A percentile compares a stretch with the other conserved stretches of the same genome.
Conservation (phyloP, 2,797 vertebrate species). For the Eulemur mongoz region DNA sequence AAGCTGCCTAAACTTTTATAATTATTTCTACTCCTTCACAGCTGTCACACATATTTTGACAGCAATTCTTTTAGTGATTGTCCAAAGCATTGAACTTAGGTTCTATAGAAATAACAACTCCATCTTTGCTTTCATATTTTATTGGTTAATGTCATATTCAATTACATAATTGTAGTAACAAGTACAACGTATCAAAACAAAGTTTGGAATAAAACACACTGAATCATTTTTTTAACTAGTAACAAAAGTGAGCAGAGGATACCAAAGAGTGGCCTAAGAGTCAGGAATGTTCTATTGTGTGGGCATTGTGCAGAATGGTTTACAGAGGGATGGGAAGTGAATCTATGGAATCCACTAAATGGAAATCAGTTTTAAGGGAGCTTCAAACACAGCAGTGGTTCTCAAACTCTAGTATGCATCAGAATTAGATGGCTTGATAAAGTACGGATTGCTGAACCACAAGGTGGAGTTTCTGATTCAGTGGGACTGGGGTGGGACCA, state of each 20-base stretch:
- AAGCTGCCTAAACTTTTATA: not conserved
- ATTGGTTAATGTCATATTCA: not conserved
- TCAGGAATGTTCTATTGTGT: not conserved
- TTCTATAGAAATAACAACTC: not conserved
- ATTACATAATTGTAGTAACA: not conserved
- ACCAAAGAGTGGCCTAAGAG: not conserved
- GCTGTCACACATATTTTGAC: not conserved
- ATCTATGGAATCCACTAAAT: not conserved
- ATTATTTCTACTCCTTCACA: not conserved
- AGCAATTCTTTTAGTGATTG: not conserved
- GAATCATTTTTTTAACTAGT: not conserved
- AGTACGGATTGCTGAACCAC: not conserved
- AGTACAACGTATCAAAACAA: not conserved
- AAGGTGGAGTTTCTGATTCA: not conserved
- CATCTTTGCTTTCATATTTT: not conserved
- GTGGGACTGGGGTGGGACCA: not conserved
- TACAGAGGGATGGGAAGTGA: not conserved
- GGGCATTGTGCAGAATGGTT: not conserved
- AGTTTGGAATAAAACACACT: not conserved
- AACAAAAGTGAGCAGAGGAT: not conserved
- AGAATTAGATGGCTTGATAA: not conserved
- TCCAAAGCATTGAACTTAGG: not conserved
- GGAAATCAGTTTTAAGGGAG: not conserved
- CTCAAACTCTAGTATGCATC: not conserved
- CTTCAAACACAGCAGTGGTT: not conserved